Base-by-base conservation (phyloP, 2,888 invertebrate genomes). In the Trichopria drosophilae region DNA sequence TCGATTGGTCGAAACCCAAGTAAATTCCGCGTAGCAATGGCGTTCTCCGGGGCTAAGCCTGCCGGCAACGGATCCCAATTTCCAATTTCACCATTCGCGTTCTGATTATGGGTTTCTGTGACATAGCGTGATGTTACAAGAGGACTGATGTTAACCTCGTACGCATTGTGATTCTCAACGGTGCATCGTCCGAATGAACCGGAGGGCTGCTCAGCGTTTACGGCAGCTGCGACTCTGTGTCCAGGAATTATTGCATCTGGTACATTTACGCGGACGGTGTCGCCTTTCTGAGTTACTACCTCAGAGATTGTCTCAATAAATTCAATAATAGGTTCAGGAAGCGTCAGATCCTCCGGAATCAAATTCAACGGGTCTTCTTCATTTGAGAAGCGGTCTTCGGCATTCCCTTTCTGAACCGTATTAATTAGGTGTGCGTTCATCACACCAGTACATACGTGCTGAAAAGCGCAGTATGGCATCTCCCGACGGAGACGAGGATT, bases 371-470 rank as follows among this genome's bases (percentile, higher is more conserved):
- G 53, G 1, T 42, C 37, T 12, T 29, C 44, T 18, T 53, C 50
- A 6, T 42, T 20, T 1, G 40, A 18, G 15, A 23, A 53, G 1
- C 56, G 10, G 15, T 47, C 53, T 13, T 56, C 53, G 1, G 35
- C 43, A 20, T 56, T 56, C 0, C 36, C 19, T n/a, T 31, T 16
- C 4, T n/a, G 29, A 2, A 50, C 22, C 16, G 46, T 43, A 32
- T 56, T 41, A 6, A 53, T 56, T 1, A 56, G 10, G 3, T 5
- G 13, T 7, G 36, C 41, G 13, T 56, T 56, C 12, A 53, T 16
- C 9, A 42, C 7, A 7, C 32, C 2, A 5, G 46, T 41, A 24
- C 37, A 37, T 3, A 45, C 50, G 40, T 50, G 53, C 4, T 47
- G 46, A n/a, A 35, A 56, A 3, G 31, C 39, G 13, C 46, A 50